phyloP scores from a whole-genome alignment of 2,888 invertebrate species.

The Euplagia quadripunctaria region DNA sequence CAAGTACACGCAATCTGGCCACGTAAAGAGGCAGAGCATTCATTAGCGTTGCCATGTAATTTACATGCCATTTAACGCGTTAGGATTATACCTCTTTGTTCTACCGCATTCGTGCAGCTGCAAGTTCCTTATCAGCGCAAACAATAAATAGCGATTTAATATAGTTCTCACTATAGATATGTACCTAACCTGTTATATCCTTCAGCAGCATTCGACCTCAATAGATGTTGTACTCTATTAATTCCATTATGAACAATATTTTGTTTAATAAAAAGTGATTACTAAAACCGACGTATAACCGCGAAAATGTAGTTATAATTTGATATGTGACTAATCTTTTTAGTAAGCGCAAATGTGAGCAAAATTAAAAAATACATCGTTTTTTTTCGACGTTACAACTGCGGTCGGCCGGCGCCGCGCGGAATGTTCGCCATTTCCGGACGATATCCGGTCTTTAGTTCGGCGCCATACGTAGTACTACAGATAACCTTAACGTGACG shows the following conservation, averaged over 20 bases:
- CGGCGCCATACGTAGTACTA: constrained; percentile 68
- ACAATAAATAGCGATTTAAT: constrained; percentile 81
- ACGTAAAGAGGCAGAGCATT: constrained; percentile 61
- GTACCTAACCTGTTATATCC: constrained; percentile 66
- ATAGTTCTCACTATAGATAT: constrained; percentile 69
- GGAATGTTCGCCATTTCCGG: constrained; percentile 86
- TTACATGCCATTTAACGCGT: constrained; percentile 72
- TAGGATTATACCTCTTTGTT: constrained; percentile 81
- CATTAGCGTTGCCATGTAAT: constrained; percentile 62
- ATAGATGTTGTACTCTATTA: background rate
- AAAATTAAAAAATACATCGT: constrained; percentile 57
- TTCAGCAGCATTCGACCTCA: constrained; percentile 49
- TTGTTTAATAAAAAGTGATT: background rate
- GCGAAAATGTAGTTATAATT: constrained; percentile 4
- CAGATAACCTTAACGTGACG: constrained; percentile 64
- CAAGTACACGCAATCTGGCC: constrained; percentile 67
- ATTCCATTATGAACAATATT: background rate
- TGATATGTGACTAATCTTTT: constrained; percentile 33
- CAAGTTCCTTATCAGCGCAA: constrained; percentile 75
- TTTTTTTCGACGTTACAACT: constrained; percentile 69
- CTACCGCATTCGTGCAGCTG: constrained; percentile 78
- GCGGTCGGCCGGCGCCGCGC: constrained; percentile 77
- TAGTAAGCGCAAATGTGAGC: constrained; percentile 42
- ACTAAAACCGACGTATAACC: background rate
- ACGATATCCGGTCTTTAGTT: constrained; percentile 81